A percentile compares a stretch with the other conserved stretches of the same genome.
phyloP scores from a whole-genome alignment of 2,888 invertebrate genomes.

The Branchellion lobata region DNA sequence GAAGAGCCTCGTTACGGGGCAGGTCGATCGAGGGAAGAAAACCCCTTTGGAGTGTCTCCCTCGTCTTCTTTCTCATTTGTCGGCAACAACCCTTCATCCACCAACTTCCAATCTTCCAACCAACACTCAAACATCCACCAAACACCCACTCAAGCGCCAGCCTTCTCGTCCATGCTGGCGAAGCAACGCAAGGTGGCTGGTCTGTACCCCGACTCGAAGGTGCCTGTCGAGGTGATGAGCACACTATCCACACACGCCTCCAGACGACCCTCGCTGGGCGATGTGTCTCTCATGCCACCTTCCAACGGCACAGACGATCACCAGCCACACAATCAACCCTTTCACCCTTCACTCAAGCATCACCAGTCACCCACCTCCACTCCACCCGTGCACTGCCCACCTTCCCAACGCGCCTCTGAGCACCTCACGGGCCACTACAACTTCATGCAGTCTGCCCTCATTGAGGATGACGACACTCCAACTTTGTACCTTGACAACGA shows the following conservation, averaged over 20 bases:
- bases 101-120: background rate
- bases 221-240: conserved; percentile 18
- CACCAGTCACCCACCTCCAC: background rate
- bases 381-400: background rate
- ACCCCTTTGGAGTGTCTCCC: conserved; percentile 12
- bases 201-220: background rate
- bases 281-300: background rate
- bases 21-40: background rate
- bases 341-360: background rate
- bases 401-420: background rate
- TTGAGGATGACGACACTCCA: background rate
- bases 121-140: background rate
- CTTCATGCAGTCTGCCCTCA: background rate
- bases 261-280: background rate
- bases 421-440: background rate
- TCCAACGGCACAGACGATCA: background rate
- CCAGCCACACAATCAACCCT: background rate
- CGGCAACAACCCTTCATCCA: background rate
- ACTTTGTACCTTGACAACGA: conserved; percentile 10
- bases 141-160: background rate
- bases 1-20: conserved; percentile 19
- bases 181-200: background rate
- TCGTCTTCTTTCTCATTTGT: conserved; percentile 36
- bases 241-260: background rate
- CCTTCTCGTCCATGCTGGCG: background rate